Base-by-base conservation (phyloP, 2,797 vertebrate species). In the Bradypodion ventrale region DNA sequence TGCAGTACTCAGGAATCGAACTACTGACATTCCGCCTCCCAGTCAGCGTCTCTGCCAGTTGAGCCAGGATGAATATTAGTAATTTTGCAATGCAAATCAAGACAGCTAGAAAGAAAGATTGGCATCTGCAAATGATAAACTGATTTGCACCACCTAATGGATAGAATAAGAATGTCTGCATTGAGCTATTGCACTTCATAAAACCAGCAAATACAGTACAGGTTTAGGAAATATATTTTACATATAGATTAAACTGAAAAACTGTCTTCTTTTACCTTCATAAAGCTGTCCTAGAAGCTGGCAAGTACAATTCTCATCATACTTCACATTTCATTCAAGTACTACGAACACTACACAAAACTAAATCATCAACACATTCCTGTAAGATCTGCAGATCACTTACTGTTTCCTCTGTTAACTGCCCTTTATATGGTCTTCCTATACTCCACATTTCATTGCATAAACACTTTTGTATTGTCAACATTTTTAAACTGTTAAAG, bases 401-500 rank as follows among this genome's bases (percentile, higher is more conserved):
- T 25, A 73, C 59, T 35, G 29, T 74, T 63, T 52, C 32, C 60
- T 56, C 21, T 23, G 44, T 42, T 42, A 49, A 19, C 35, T 32
- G 69, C 35, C 37, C 46, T 84, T 74, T 74, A 73, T 37, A 80
- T 66, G 29, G 35, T 40, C 60, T 85, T 80, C 56, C 35, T 29
- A 32, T 52, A 52, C 42, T 52, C 73, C 75, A 1, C 65, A 75
- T 83, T 76, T 78, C 15, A 83, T n/a, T 44, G 37, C 29, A n/a
- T 40, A 29, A 56, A 42, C 7, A 46, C 3, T 16, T 74, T 42
- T n/a, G 5, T 56, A 78, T 32, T n/a, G 23, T 65, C 44, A 74
- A 42, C 44, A 42, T 66, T 59, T 77, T 72, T 35, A 29, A 75
- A 62, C 3, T 49, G 9, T 32, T 42, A 44, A 59, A 80, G 35